Percentiles rank a stretch among this genome's conserved stretches.
phyloP scores from a whole-genome alignment of 2,888 invertebrate genomes.

The Lissocephala sabroskyi region DNA sequence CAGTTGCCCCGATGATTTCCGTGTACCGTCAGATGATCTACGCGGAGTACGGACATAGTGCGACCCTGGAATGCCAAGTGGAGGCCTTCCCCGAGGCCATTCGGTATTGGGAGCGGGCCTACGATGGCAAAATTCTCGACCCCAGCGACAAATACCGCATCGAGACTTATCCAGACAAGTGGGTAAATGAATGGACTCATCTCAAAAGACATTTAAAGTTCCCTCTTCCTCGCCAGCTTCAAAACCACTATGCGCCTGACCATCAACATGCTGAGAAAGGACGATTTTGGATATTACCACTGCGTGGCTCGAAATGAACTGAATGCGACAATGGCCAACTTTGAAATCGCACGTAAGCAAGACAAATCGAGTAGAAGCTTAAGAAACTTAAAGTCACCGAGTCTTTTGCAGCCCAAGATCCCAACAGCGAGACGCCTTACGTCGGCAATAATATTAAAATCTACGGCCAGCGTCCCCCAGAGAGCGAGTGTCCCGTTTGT shows the following conservation, averaged over 20 bases:
- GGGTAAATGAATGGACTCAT: slow-evolving; percentile 57
- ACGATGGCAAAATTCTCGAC: slow-evolving; percentile 83
- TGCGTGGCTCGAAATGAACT: slow-evolving; percentile 90
- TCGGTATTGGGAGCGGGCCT: slow-evolving; percentile 85
- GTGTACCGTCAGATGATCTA: slow-evolving; percentile 84
- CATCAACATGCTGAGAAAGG: slow-evolving; percentile 78
- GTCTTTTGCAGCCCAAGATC: slow-evolving; percentile 71
- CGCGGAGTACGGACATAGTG: slow-evolving; percentile 80
- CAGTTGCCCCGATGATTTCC: slow-evolving; percentile 88
- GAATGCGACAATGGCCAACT: slow-evolving; percentile 83
- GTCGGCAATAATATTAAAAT: slow-evolving; percentile 72
- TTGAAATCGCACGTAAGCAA: slow-evolving; percentile 78
- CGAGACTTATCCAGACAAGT: slow-evolving; percentile 74
- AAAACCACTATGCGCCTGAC: slow-evolving; percentile 86
- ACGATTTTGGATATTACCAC: slow-evolving; percentile 84
- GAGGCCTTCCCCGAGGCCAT: slow-evolving; percentile 91
- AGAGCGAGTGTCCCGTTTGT: slow-evolving; percentile 77
- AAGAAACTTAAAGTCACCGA: neutral
- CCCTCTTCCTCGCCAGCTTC: slow-evolving; percentile 65
- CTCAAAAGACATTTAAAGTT: neutral
- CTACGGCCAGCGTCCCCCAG: slow-evolving; percentile 78
- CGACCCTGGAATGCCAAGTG: slow-evolving; percentile 85
- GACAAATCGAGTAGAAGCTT: neutral
- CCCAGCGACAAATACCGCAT: slow-evolving; percentile 78
- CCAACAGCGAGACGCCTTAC: slow-evolving; percentile 74